Percentiles rank a stretch among this genome's conserved stretches.
These are phyloP conservation scores for Acrocephalus kingi DNA, from an alignment of 2,113 vertebrate genomes.

Conservation along the genomic window DNA sequence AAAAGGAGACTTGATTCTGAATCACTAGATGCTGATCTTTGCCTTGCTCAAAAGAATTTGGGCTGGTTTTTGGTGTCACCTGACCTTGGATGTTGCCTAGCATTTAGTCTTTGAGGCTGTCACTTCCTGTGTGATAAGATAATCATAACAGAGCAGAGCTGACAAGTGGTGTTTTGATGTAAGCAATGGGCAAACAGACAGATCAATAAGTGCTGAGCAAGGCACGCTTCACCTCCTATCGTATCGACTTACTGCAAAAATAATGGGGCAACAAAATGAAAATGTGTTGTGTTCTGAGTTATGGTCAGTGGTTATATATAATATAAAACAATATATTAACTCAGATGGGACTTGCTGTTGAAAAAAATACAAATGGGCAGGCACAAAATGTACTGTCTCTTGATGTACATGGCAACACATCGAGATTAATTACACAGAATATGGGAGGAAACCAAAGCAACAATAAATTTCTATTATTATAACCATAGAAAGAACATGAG, in stretches of 20 bases:
- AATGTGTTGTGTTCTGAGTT: slow-evolving; percentile 78
- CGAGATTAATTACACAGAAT: slow-evolving; percentile 56
- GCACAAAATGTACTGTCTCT: slow-evolving; percentile 57
- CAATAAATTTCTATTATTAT: slow-evolving; percentile 59
- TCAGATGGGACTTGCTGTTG: slow-evolving; percentile 58
- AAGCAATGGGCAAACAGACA: slow-evolving; percentile 72
- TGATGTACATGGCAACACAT: background rate
- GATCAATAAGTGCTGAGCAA: slow-evolving; percentile 81
- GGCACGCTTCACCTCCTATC: slow-evolving; percentile 73
- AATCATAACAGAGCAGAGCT: slow-evolving; percentile 66
- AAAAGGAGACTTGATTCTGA: background rate
- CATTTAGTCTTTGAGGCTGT: slow-evolving; percentile 55
- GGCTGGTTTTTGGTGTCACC: background rate
- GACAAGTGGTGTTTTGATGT: slow-evolving; percentile 75
- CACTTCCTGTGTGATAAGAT: slow-evolving; percentile 69
- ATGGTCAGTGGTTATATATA: slow-evolving; percentile 71
- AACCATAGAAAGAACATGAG: slow-evolving; percentile 21
- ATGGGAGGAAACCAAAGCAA: slow-evolving; percentile 33
- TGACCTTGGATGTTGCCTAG: slow-evolving; percentile 47
- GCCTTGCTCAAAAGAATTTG: background rate
- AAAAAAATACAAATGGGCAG: slow-evolving; percentile 34
- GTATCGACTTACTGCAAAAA: slow-evolving; percentile 74
- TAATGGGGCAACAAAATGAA: slow-evolving; percentile 75
- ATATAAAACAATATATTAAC: slow-evolving; percentile 73
- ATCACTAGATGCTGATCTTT: background rate